Evolutionary conservation across 2,113 vertebrate genomes (phyloP).

Genomic region (Zosterops lateralis): DNA sequence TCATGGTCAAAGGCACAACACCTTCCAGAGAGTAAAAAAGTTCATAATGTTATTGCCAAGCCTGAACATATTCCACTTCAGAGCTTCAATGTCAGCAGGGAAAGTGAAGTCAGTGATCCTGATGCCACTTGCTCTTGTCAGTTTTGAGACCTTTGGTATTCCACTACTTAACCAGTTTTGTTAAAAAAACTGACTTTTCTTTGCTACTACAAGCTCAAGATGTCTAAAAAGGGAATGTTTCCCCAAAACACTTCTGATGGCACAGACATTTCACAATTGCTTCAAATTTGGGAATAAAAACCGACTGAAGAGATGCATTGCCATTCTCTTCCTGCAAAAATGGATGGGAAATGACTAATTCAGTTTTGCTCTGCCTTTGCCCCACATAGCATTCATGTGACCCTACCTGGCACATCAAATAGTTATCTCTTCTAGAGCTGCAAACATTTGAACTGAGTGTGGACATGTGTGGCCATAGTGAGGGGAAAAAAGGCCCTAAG

Average conservation of each 20-base stretch:
- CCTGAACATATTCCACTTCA: not conserved
- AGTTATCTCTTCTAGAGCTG: not conserved
- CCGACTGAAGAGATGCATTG: not conserved
- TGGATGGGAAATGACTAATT: not conserved
- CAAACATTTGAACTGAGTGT: not conserved
- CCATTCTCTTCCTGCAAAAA: not conserved
- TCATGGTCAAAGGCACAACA: not conserved
- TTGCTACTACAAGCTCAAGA: not conserved
- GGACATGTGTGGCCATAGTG: accelerated
- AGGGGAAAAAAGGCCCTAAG: accelerated
- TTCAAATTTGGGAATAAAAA: not conserved
- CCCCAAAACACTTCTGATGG: not conserved
- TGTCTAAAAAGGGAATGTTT: not conserved
- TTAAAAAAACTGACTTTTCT: not conserved
- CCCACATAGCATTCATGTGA: not conserved
- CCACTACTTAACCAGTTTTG: not conserved
- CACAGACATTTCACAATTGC: not conserved
- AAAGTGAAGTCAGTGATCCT: not conserved
- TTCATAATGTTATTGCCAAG: not conserved
- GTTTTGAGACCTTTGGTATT: not conserved
- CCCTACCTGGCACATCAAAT: not conserved
- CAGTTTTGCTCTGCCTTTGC: not conserved
- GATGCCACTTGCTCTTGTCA: not conserved
- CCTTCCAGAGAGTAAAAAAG: not conserved
- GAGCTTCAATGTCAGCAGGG: not conserved